Conservation (phyloP, 2,113 vertebrate genomes). For the Notarius quadriscutis region DNA sequence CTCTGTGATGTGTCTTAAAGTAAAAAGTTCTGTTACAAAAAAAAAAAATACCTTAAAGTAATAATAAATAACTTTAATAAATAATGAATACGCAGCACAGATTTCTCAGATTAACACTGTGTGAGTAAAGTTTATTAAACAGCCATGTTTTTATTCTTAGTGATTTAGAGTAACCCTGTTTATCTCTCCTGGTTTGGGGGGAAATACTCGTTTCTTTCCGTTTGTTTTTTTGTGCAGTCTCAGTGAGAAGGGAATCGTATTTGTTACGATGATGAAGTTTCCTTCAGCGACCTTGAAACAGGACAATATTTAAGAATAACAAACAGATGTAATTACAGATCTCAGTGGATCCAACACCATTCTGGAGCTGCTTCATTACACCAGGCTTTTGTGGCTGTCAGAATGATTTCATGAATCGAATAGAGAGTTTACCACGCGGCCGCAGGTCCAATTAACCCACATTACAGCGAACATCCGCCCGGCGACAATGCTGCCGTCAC, state of each 20-base stretch:
- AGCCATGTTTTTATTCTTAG: background rate
- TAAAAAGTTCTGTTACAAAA: background rate
- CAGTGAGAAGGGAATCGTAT: slow-evolving; percentile 4
- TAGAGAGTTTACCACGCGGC: background rate
- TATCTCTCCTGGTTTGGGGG: background rate
- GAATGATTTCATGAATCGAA: slow-evolving; percentile 10
- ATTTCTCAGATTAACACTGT: background rate
- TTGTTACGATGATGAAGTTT: slow-evolving; percentile 5
- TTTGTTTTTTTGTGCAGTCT: background rate
- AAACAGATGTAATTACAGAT: slow-evolving; percentile 34
- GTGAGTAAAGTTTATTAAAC: background rate
- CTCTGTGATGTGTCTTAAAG: background rate
- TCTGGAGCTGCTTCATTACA: background rate
- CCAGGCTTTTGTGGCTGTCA: slow-evolving; percentile 28
- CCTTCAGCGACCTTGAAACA: background rate
- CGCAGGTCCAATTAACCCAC: slow-evolving; percentile 24
- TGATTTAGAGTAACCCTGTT: background rate
- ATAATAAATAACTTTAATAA: background rate
- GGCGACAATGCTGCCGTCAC: slow-evolving; percentile 1
- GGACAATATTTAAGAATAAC: slow-evolving; percentile 17
- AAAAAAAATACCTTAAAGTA: background rate
- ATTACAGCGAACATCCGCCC: background rate
- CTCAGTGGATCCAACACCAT: slow-evolving; percentile 6
- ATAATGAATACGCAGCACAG: background rate
- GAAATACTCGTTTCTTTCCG: background rate